Conservation (phyloP, 2,113 vertebrate genomes). For the Oxyruncus cristatus region DNA sequence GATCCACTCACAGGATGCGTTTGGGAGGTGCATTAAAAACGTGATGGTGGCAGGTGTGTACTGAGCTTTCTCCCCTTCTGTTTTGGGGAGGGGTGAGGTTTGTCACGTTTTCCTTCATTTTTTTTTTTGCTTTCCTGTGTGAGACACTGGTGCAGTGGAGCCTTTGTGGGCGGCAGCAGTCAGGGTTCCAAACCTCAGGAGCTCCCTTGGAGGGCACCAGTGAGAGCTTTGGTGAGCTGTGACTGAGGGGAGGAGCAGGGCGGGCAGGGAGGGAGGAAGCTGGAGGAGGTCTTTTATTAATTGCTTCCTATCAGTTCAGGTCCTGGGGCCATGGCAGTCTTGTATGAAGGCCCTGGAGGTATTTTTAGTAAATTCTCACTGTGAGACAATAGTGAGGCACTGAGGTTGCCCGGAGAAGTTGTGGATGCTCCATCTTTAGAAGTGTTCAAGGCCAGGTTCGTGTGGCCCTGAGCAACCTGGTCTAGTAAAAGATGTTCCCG, state of each 20-base stretch:
- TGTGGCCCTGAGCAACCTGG: background rate
- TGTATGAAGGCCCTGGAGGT: too few relatives aligned
- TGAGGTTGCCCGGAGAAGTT: background rate
- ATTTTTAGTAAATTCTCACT: background rate
- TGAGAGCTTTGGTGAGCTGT: background rate
- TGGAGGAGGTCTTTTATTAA: background rate
- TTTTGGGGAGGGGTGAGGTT: background rate
- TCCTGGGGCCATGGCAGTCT: rapidly evolving
- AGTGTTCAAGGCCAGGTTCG: background rate
- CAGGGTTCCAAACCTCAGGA: background rate
- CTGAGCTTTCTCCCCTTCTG: background rate
- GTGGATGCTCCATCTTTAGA: background rate
- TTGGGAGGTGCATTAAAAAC: background rate
- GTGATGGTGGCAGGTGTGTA: background rate
- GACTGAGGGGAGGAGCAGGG: background rate
- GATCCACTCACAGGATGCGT: background rate
- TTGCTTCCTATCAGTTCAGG: background rate
- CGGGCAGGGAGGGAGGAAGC: background rate
- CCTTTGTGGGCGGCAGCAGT: background rate
- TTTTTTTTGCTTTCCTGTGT: background rate
- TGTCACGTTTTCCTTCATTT: background rate
- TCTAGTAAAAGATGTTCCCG: too few relatives aligned
- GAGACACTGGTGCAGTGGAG: background rate
- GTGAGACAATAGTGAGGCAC: too few relatives aligned
- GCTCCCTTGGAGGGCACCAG: background rate